Percentiles rank a stretch among this genome's conserved stretches.
Evolutionary conservation across 2,797 vertebrate species (phyloP).

Genomic region (Rhynchotus rufescens): DNA sequence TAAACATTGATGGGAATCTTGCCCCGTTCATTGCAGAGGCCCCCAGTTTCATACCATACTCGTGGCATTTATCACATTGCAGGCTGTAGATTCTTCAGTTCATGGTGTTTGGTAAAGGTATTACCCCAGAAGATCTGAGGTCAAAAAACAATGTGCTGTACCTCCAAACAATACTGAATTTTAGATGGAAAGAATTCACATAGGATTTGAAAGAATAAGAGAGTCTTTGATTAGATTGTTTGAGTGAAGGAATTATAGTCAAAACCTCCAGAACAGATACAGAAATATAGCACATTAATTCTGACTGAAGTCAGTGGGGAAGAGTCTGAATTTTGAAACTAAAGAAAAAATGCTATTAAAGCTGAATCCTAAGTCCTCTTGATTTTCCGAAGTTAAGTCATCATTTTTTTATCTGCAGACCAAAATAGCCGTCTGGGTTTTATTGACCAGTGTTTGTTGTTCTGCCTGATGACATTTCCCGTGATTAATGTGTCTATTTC

Average conservation of each 20-base stretch:
- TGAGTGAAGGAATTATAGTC: background rate
- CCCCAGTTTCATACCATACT: fast-evolving
- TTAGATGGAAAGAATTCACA: background rate
- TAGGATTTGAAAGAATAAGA: background rate
- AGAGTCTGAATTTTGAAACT: background rate
- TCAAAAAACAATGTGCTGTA: background rate
- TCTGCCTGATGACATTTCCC: constrained; percentile 50
- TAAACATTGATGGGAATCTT: background rate
- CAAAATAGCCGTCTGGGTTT: constrained; percentile 53
- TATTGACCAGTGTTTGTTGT: constrained; percentile 62
- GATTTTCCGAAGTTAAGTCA: constrained; percentile 13
- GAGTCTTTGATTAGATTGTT: background rate
- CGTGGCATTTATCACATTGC: fast-evolving
- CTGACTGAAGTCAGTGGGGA: background rate
- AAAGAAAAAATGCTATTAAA: background rate
- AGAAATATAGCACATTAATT: background rate
- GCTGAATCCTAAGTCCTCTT: background rate
- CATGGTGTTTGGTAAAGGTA: background rate
- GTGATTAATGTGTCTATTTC: constrained; percentile 65
- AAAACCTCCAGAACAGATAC: background rate
- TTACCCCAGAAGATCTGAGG: background rate
- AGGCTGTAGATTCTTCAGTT: background rate
- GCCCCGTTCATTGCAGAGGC: background rate
- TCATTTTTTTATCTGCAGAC: background rate
- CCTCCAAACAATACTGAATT: background rate